Evolutionary conservation across 2,888 invertebrate species (phyloP).

Genomic region (Aleiodes leptofemur): DNA sequence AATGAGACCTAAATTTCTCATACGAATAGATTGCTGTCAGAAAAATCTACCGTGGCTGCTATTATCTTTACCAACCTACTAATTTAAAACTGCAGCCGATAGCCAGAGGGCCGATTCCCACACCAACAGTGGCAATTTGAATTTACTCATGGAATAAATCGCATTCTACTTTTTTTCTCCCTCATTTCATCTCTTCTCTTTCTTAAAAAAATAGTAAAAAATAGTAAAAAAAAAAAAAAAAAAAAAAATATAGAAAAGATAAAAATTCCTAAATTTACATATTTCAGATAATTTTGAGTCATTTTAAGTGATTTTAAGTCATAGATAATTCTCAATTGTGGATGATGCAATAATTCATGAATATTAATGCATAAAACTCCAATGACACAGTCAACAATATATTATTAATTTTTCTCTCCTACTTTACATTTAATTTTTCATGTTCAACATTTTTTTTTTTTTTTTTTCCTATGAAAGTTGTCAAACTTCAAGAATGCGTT

Average conservation of each 20-base stretch:
- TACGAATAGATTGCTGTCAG: slow-evolving; percentile 65
- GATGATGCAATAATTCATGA: slow-evolving; percentile 14
- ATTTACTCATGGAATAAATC: slow-evolving; percentile 54
- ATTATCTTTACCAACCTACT: slow-evolving; percentile 66
- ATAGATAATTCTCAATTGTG: not conserved
- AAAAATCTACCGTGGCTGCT: slow-evolving; percentile 59
- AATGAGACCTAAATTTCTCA: slow-evolving; percentile 64
- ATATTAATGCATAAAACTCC: not conserved
- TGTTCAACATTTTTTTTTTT: not conserved
- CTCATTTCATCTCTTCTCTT: not conserved
- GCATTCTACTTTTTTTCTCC: slow-evolving; percentile 46
- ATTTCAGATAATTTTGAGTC: not conserved
- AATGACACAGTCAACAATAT: slow-evolving; percentile 5
- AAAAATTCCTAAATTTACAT: slow-evolving; percentile 14
- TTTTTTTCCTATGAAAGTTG: slow-evolving; percentile 34
- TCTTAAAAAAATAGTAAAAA: not conserved
- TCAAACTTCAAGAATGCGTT: slow-evolving; percentile 15
- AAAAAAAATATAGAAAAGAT: not conserved
- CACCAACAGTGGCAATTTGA: slow-evolving; percentile 58
- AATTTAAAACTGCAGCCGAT: slow-evolving; percentile 60
- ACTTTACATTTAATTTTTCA: slow-evolving; percentile 23
- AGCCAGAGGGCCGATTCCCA: slow-evolving; percentile 60
- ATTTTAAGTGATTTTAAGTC: too few relatives aligned
- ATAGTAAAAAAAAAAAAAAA: not conserved
- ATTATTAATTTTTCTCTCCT: slow-evolving; percentile 17